These are phyloP conservation scores for Chaunax sp. DNA, from an alignment of 2,797 vertebrate species.

Conservation along the genomic window DNA sequence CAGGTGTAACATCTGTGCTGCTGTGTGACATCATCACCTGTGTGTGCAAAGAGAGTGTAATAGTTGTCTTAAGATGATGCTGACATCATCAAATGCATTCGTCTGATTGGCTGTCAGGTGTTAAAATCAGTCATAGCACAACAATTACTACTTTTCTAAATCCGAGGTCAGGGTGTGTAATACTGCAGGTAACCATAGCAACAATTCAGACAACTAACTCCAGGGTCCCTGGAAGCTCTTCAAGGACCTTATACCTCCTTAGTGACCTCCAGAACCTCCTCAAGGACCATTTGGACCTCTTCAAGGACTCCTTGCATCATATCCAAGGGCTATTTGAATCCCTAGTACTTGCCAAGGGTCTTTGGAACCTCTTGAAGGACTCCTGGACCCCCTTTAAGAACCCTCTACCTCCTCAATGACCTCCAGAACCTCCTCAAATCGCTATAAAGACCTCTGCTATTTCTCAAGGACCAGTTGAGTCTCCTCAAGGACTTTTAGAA, in stretches of 20 bases:
- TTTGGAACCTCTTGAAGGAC: neutral
- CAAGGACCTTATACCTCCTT: neutral
- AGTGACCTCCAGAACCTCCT: neutral
- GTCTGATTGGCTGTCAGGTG: conserved; percentile 40
- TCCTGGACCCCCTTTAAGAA: neutral
- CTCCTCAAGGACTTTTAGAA: neutral
- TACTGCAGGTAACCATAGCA: conserved; percentile 38
- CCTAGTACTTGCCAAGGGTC: neutral
- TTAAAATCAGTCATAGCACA: neutral
- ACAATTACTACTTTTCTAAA: conserved; percentile 3
- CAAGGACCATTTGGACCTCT: neutral
- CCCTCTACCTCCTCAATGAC: neutral
- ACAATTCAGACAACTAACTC: neutral
- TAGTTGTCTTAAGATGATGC: conserved; percentile 6
- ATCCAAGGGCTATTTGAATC: neutral
- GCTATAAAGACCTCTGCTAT: too few species aligned
- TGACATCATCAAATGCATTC: conserved; percentile 19
- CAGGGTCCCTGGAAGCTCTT: neutral
- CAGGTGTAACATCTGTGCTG: neutral
- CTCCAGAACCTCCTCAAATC: too few species aligned
- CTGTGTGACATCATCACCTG: conserved; percentile 17
- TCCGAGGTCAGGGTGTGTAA: neutral
- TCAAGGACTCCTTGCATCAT: neutral
- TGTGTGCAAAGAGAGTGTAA: neutral
- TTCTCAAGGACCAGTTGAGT: neutral